Base-by-base conservation (phyloP, 2,113 vertebrate genomes). In the Dasypus novemcinctus region DNA sequence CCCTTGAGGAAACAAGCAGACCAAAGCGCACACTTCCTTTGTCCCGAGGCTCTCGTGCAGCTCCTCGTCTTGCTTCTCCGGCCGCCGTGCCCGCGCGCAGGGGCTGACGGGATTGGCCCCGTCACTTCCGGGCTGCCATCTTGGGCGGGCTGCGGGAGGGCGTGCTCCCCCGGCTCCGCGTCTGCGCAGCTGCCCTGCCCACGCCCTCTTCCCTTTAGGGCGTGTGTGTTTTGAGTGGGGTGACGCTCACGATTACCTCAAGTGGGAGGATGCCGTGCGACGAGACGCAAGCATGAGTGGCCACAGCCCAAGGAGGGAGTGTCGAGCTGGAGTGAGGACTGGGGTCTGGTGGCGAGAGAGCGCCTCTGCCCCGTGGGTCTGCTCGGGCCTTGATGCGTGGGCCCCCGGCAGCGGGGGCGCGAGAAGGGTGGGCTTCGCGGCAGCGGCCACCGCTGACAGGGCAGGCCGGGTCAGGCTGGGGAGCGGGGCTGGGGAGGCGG, bases 131-230 rank as follows among this genome's bases (percentile, higher is more conserved):
- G 79, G 71, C 38, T 38, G 61, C 4, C 15, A 33, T 36, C 12
- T 27, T 14, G 2, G 3, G 6, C n/a, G 9, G 36, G 33, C 23
- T 4, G n/a, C 29, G 17, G 5, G 33, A 23, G 2, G 7, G 7
- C 1, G 3, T 20, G 17, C 33, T 5, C 25, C 33, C 66, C 27
- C 0, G 1, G 33, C 7, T 80, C 49, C 27, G 9, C 31, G n/a
- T 31, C 15, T 12, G 69, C 69, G 41, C 15, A n/a, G 63, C 15
- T 29, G 27, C 12, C 31, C 63, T 29, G 14, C 2, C 33, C 36
- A 3, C n/a, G 46, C 8, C 17, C n/a, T 17, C 33, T 4, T 66
- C 21, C 20, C 4, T 54, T 36, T 52, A 66, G 17, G 27, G 36
- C 20, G 31, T n/a, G 27, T 4, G 21, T 13, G 21, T 27, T 71